Percentiles rank a stretch among this genome's conserved stretches.
Conservation (phyloP, 2,888 invertebrate genomes). For the Ophonus ardosiacus region DNA sequence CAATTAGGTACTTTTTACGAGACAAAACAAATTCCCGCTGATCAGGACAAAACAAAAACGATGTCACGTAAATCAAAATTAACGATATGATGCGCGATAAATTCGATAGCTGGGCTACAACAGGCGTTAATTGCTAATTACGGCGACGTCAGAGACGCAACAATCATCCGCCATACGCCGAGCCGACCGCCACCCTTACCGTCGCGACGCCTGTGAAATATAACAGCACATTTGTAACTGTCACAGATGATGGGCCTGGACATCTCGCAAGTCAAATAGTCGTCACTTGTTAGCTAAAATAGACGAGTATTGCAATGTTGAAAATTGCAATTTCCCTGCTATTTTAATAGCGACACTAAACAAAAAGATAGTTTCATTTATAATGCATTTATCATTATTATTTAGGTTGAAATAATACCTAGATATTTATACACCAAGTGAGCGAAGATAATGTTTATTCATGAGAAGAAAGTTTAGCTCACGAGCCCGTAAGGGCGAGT, state of each 20-base stretch:
- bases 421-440: too few species aligned
- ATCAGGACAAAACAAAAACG: conserved; percentile 13
- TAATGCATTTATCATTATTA: not conserved
- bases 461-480: too few species aligned
- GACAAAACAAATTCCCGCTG: conserved; percentile 14
- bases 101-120: conserved; percentile 10
- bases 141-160: conserved; percentile 11
- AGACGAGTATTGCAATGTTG: not conserved
- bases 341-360: not conserved
- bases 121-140: conserved; percentile 46
- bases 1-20: conserved; percentile 22
- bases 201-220: conserved; percentile 13
- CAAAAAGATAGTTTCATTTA: not conserved
- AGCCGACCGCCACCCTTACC: not conserved
- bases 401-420: too few species aligned
- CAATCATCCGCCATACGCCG: not conserved
- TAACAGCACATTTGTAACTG: conserved; percentile 45
- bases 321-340: not conserved
- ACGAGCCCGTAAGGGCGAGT: too few species aligned
- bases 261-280: conserved; percentile 24
- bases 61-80: conserved; percentile 36
- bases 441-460: too few species aligned
- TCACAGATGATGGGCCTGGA: conserved; percentile 16
- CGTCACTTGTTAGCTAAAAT: conserved; percentile 1
- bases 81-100: conserved; percentile 44